phyloP scores from a whole-genome alignment of 2,888 invertebrate species.

The Crossocerus cetratus region DNA sequence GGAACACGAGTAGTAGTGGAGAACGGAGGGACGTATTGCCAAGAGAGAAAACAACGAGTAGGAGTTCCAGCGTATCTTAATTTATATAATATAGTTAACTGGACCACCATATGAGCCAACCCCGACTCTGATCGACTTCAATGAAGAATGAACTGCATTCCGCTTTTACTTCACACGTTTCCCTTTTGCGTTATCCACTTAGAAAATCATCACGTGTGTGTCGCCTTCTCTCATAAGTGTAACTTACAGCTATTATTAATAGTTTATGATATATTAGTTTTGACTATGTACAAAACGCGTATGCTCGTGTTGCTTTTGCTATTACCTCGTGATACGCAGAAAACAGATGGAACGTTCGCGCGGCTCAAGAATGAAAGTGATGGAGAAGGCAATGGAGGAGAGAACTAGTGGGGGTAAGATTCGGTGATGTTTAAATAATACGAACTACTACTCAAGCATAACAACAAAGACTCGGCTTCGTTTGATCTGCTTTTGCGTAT shows the following conservation, averaged over 20 bases:
- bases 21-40: constrained; percentile 15
- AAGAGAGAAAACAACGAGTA: constrained; percentile 55
- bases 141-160: constrained; percentile 53
- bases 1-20: constrained; percentile 25
- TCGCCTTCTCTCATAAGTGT: constrained; percentile 40
- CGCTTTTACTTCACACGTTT: constrained; percentile 48
- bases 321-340: constrained; percentile 59
- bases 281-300: constrained; percentile 70
- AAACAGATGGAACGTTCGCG: constrained; percentile 56
- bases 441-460: constrained; percentile 20
- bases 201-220: constrained; percentile 55
- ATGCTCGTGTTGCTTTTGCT: constrained; percentile 59
- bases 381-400: neutral
- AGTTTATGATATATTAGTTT: constrained; percentile 73
- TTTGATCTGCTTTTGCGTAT: constrained; percentile 57
- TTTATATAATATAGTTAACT: constrained; percentile 69
- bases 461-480: constrained; percentile 42
- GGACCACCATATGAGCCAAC: constrained; percentile 65
- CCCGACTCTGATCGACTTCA: constrained; percentile 59
- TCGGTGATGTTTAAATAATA: constrained; percentile 44
- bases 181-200: constrained; percentile 55
- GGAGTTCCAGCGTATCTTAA: constrained; percentile 67
- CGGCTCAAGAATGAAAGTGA: constrained; percentile 34
- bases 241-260: constrained; percentile 65
- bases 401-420: neutral